phyloP scores from a whole-genome alignment of 2,888 invertebrate species.

The Andricus curvator region DNA sequence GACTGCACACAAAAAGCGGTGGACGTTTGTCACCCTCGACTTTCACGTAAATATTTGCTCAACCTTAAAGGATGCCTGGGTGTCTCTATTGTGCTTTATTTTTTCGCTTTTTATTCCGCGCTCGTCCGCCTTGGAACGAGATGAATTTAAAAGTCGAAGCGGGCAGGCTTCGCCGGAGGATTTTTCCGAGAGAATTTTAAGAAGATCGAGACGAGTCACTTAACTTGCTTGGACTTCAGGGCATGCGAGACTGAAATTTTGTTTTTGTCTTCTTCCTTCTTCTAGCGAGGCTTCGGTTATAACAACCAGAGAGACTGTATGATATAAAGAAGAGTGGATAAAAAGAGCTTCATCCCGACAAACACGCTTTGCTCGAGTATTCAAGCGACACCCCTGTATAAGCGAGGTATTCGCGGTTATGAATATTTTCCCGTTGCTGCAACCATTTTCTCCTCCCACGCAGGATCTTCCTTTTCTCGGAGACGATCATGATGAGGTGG shows the following conservation, averaged over 20 bases:
- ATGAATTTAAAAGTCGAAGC: constrained; percentile 49
- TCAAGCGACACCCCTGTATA: constrained; percentile 52
- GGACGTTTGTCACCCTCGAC: constrained; percentile 11
- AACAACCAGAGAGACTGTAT: constrained; percentile 13
- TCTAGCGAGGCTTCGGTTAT: constrained; percentile 21
- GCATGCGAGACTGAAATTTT: constrained; percentile 44
- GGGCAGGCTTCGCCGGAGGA: constrained; percentile 50
- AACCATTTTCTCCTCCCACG: constrained; percentile 38
- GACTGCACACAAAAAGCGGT: constrained; percentile 4
- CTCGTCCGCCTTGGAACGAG: constrained; percentile 11
- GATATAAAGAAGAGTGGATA: constrained; percentile 14
- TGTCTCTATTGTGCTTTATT: constrained; percentile 6
- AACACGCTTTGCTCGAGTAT: constrained; percentile 62
- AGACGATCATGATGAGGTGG: constrained; percentile 12
- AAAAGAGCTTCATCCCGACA: constrained; percentile 54
- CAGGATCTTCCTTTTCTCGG: constrained; percentile 16
- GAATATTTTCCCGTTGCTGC: constrained; percentile 54
- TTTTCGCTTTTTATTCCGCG: constrained; percentile 5
- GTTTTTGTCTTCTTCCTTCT: constrained; percentile 47
- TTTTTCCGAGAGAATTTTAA: constrained; percentile 55
- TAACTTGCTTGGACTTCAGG: constrained; percentile 46
- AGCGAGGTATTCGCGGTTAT: constrained; percentile 55
- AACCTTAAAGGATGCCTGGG: constrained; percentile 1
- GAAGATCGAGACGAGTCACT: constrained; percentile 60
- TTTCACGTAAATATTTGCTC: constrained; percentile 11